Evolutionary conservation across 2,113 vertebrate species (phyloP), one percentile per base, ranked within the genome.

Genomic region (Poicephalus meyeri): DNA sequence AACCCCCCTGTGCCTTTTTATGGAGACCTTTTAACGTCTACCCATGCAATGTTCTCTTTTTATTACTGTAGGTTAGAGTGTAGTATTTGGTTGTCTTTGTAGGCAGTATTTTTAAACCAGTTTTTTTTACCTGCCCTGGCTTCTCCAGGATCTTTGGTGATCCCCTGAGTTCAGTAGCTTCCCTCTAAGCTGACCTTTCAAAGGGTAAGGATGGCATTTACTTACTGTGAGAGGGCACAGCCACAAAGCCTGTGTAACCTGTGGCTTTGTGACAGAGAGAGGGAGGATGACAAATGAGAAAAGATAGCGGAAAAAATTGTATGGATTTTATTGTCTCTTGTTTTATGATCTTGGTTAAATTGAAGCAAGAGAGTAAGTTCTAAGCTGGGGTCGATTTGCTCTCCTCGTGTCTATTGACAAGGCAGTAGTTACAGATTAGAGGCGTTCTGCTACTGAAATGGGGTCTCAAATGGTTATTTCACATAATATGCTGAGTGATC

Each of bases 1-100:
- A 93, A 46, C 41, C 49, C 91, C 72, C 91, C 63, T 55, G 95
- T 97, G 96, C 95, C 95, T 97, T 97, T 90, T 66, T 86, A 55
- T 47, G 66, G 87, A 85, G 85, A 78, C 47, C 44, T 60, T 72
- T 74, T 87, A 1, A 5, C 87, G 94, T 88, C 77, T 58, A 60
- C 44, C 90, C 60, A 35, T 5, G 26, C 88, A 17, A 0, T 3
- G 68, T 60, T 37, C 72, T 88, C 5, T 24, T 69, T 87, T 71
- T 88, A 80, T 61, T 87, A 31, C 5, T 50, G 66, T 50, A 61
- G 44, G 60, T 72, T 74, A 47, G 76, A 64, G 41, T 80, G 69
- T 55, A 73, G 12, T 52, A 17, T 17, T 76, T 91, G 72, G 15
- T 68, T 6, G 1, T 74, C 77, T 86, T 78, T 90, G 31, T 76